Base-by-base conservation (phyloP, 1,140 invertebrate genomes). In the Atta colombica region DNA sequence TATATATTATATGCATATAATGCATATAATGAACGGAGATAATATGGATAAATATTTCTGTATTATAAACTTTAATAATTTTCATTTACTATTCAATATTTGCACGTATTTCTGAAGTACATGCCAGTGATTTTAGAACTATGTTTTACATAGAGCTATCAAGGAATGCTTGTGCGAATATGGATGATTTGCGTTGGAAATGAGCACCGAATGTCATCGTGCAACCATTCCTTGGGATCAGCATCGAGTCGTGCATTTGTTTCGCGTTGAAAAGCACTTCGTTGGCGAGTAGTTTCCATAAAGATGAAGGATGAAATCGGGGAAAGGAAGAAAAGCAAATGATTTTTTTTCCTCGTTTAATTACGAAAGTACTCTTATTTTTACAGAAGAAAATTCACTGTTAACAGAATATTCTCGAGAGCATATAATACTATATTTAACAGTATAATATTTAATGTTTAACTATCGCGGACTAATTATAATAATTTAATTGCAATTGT, bases 181-280 rank as follows among this genome's bases (percentile, higher is more conserved):
- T 85, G 85, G 78, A 93, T 93, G 85, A 93, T 93, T 93, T 93
- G 92, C 90, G 88, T 91, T 93, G 90, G 86, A 93, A 93, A 93
- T 93, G 91, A 93, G 91, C 63, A 72, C 66, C 77, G 69, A 88
- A 66, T 92, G 88, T 81, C 84, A 80, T 63, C 49, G 31, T 65
- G 90, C 60, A 85, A 75, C 53, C 66, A 55, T 28, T 80, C 4
- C 78, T 61, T 51, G 39, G 58, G 39, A 55, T 55, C 21, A n/a
- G 61, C 58, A 45, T 31, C 63, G 60, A 81, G 60, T 84, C 77
- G 69, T 55, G 69, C 74, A 68, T 87, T 90, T 88, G 77, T 87
- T 78, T 87, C 28, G 72, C 81, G 45, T 31, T 80, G 68, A 77
- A 77, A 75, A 63, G 71, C 74, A 31, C 28, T 28, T 86, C 35